Evolutionary conservation across 2,888 invertebrate species (phyloP).

Genomic region (Periphyllus acericola): DNA sequence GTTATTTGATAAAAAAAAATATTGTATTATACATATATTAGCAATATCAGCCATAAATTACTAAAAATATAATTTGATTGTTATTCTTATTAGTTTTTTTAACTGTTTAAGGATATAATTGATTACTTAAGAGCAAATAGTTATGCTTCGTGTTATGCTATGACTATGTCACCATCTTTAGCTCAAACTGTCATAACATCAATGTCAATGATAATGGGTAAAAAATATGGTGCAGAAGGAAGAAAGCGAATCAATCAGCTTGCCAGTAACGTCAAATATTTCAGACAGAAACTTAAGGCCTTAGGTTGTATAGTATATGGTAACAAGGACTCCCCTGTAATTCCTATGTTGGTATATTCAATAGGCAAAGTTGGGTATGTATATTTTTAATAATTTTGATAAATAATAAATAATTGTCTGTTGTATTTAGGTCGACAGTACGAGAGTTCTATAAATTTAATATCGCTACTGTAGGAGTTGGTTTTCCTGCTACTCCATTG

Average conservation of each 20-base stretch:
- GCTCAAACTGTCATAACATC: constrained; percentile 90
- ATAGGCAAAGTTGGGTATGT: constrained; percentile 92
- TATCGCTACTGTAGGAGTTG: constrained; percentile 94
- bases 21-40: too few species aligned
- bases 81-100: neutral
- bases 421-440: constrained; percentile 78
- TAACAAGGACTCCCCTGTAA: constrained; percentile 93
- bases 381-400: neutral
- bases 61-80: too few species aligned
- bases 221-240: constrained; percentile 80
- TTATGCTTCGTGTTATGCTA: constrained; percentile 87
- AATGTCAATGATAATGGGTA: constrained; percentile 87
- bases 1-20: too few species aligned
- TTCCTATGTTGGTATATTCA: constrained; percentile 93
- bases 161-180: constrained; percentile 88
- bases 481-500: constrained; percentile 96
- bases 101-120: constrained; percentile 74
- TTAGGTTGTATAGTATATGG: constrained; percentile 94
- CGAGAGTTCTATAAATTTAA: constrained; percentile 83
- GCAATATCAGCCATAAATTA: too few species aligned
- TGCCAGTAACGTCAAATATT: constrained; percentile 84
- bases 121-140: constrained; percentile 80
- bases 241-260: constrained; percentile 76
- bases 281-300: constrained; percentile 80
- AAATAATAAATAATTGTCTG: neutral